Evolutionary conservation across 2,888 invertebrate species (phyloP), one percentile per base, ranked within the genome.

Genomic region (Sycophila texana): DNA sequence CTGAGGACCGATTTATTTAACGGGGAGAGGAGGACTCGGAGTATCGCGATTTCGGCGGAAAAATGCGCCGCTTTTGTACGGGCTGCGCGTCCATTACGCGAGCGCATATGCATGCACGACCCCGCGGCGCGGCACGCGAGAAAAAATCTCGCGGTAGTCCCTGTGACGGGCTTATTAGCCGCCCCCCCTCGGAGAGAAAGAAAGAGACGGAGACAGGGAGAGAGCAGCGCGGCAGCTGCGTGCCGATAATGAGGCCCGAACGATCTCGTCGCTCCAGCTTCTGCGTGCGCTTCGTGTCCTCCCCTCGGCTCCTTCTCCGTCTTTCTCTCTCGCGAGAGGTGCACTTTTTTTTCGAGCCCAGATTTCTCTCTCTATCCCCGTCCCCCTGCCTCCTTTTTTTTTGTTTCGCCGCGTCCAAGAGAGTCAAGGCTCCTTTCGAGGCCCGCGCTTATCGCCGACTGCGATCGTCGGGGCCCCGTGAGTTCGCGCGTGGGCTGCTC

Each of bases 161-260:
- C 87, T 86, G 88, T 87, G 88, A 87, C 86, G 88, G 87, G 73
- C 88, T 88, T 88, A 88, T 88, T 88, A 88, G 87, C 86, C 84
- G 81, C 39, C 39, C 39, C 30, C 39, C 39, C 10, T 39, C 10
- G 10, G 39, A 39, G 10, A 39, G 39, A 39, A 39, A 39, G 39
- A 39, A 39, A 39, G 39, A 39, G 39, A 10, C 26, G 26, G 2
- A 3, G 26, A 26, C 26, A 26, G 26, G 26, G 39, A 39, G 39
- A 39, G 39, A 39, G 39, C 39, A 20, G n/a, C 39, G 80, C 75
- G 86, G 88, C 88, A 88, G 88, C 87, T 88, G 88, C 88, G 88
- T 88, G 88, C 87, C 84, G 86, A 84, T 88, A 88, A 88, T 86
- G 88, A 88, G 87, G 84, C 75, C 85, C 86, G 85, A 66, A 76